Conservation (phyloP, 1,140 invertebrate genomes). For the Atta cephalotes region DNA sequence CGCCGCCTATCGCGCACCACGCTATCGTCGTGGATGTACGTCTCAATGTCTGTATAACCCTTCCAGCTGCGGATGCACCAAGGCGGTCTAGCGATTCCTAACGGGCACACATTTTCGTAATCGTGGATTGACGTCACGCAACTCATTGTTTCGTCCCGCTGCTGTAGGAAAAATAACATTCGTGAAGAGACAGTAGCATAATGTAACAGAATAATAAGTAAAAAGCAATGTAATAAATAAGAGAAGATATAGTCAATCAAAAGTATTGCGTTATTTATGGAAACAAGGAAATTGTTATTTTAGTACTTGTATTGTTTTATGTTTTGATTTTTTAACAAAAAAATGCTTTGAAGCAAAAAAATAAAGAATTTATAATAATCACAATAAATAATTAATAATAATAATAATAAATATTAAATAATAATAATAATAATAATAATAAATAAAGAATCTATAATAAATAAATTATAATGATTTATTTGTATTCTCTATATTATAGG, state of each 20-base stretch:
- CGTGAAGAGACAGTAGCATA: neutral
- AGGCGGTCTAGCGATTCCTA: slow-evolving; percentile 89
- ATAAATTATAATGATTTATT: too few species aligned
- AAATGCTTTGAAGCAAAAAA: neutral
- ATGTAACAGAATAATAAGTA: neutral
- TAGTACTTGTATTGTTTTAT: neutral
- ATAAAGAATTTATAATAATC: neutral
- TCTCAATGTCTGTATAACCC: slow-evolving; percentile 89
- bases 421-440: too few species aligned
- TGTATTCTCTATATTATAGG: too few species aligned
- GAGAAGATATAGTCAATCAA: neutral
- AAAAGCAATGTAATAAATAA: neutral
- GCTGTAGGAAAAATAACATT: slow-evolving; percentile 27
- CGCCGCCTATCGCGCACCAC: slow-evolving; percentile 87
- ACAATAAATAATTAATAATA: too few species aligned
- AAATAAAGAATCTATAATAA: too few species aligned
- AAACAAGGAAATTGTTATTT: neutral
- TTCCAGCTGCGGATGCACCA: slow-evolving; percentile 90
- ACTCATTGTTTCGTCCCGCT: slow-evolving; percentile 86
- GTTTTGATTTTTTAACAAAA: neutral
- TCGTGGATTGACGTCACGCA: slow-evolving; percentile 89
- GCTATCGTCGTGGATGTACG: slow-evolving; percentile 89
- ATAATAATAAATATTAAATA: too few species aligned
- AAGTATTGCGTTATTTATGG: too few species aligned
- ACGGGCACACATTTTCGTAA: slow-evolving; percentile 90